Conservation (phyloP, 2,888 invertebrate genomes). For the Rhyacophila evoluta region DNA sequence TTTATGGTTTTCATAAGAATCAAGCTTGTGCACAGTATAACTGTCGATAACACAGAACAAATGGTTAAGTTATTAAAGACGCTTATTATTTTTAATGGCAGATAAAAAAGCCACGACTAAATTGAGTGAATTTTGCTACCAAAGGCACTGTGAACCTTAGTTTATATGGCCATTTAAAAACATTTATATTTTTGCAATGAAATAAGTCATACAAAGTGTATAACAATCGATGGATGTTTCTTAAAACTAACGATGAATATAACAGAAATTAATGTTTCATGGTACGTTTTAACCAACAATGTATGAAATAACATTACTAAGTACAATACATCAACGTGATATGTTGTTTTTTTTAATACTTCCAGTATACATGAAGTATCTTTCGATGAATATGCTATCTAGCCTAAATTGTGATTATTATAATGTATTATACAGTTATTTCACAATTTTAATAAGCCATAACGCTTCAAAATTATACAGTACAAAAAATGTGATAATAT, state of each 20-base stretch:
- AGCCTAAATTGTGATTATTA: not conserved
- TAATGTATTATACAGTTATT: not conserved
- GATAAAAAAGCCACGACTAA: too few relatives aligned
- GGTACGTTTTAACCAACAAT: not conserved
- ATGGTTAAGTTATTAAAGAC: too few relatives aligned
- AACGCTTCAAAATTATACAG: not conserved
- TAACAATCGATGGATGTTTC: too few relatives aligned
- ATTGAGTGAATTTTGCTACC: slow-evolving; percentile 2
- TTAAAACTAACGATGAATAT: not conserved
- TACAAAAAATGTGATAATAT: not conserved
- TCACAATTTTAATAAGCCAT: not conserved
- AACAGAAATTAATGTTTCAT: not conserved
- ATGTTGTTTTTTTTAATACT: slow-evolving; percentile 15
- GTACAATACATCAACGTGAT: slow-evolving; percentile 9
- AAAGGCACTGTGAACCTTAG: slow-evolving; percentile 21
- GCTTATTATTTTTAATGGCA: too few relatives aligned
- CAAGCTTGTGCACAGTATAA: too few relatives aligned
- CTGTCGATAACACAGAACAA: too few relatives aligned
- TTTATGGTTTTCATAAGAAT: too few relatives aligned
- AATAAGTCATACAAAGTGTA: too few relatives aligned
- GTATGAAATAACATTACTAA: not conserved
- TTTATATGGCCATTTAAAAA: not conserved
- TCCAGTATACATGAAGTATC: not conserved
- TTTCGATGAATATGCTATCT: not conserved
- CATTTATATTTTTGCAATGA: not conserved